phyloP scores from a whole-genome alignment of 1,140 invertebrate genomes.

The Megathymus violae region DNA sequence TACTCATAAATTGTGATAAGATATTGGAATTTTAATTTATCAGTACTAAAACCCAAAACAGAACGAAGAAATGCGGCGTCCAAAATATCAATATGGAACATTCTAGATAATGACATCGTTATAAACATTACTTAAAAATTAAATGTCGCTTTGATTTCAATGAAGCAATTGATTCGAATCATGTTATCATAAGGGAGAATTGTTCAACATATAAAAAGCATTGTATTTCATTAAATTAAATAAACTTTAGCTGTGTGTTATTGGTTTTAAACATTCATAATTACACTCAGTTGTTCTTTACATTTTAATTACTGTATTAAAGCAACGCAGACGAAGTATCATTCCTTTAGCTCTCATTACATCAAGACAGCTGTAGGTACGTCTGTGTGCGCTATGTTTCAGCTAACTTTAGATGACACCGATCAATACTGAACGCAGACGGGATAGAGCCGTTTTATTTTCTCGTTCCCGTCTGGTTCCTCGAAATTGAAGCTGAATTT shows the following conservation, averaged over 20 bases:
- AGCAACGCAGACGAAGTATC: not conserved
- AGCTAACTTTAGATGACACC: slow-evolving; percentile 25
- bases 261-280: no score
- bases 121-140: no score
- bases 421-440: slow-evolving; percentile 23
- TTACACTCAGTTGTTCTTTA: no score
- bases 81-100: no score
- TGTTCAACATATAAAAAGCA: no score
- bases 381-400: slow-evolving; percentile 23
- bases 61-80: not conserved
- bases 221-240: no score
- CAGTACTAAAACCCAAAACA: not conserved
- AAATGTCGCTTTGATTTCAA: no score
- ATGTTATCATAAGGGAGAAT: no score
- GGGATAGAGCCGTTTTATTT: slow-evolving; percentile 17
- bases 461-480: slow-evolving; percentile 19
- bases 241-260: no score
- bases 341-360: slow-evolving; percentile 24
- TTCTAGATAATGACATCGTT: no score
- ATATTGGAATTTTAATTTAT: not conserved
- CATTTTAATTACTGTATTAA: no score
- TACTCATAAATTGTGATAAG: not conserved
- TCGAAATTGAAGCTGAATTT: slow-evolving; percentile 9
- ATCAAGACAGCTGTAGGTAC: not conserved
- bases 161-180: no score